Base-by-base conservation (phyloP, 2,888 invertebrate species). In the Adineta ricciae region DNA sequence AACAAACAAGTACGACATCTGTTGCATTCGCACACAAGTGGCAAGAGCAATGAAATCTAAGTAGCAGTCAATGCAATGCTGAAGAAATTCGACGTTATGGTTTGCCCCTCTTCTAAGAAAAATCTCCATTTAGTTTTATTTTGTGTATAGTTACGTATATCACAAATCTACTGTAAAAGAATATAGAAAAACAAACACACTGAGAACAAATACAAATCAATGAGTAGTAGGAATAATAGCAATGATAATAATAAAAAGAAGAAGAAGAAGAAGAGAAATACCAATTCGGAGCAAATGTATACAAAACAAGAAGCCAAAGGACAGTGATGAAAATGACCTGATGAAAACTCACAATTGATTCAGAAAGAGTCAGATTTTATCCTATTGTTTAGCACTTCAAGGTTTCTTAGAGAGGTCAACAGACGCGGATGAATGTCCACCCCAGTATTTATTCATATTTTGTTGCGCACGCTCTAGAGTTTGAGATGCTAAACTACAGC, bases 391-490 rank as follows among this genome's bases (percentile, higher is more conserved):
- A 16, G 64, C 64, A 64, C 32, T 64, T 3, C 4, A 36, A 5
- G 64, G 32, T 64, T 64, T 32, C 32, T 64, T 64, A 36, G 64
- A 19, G 16, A 19, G 16, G 19, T 64, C 32, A 64, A 64, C 4
- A 16, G 64, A 64, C 16, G 32, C 32, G 27, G 64, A 27, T 36
- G 32, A 32, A 64, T 64, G 64, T 27, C 19, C 78, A 78, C 41
- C 78, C 78, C 78, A 78, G 41, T 78, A 78, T 78, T 78, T 78
- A 41, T 78, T 78, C 78, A 78, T 78, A 78, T 78, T 78, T 41
- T 78, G 38, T 78, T 78, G 38, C 38, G 78, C 78, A 78, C 78
- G 78, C 41, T 78, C 78, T 24, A 78, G 41, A 24, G 78, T 78
- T 41, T 78, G 78, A 24, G 78, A 78, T 41, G 78, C 78, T 41